Base-by-base conservation (phyloP, 2,113 vertebrate species). In the Microcebus murinus region DNA sequence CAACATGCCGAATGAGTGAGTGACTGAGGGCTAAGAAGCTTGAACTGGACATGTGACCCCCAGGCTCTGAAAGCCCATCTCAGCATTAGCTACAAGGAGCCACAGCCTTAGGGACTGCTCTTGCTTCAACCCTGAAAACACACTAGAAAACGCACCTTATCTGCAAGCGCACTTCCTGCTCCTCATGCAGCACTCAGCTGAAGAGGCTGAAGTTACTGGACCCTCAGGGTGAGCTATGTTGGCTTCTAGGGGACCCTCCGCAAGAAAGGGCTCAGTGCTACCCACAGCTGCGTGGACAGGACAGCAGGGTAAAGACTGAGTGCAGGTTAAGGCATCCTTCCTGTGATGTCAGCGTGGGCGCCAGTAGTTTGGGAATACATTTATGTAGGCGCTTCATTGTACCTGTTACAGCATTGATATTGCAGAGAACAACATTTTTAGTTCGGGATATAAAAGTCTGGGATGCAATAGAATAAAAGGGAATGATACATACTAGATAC, bases 31-130 rank as follows among this genome's bases (percentile, higher is more conserved):
- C 83, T 34, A 10, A 8, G 18, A 6, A 65, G 14, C 48, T 82
- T 36, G 42, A 61, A 14, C 39, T 23, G 7, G 23, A 42, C 6
- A 0, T 0, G 6, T 2, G 20, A 45, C 0, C 1, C 25, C 39
- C 4, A 3, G 20, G 31, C 18, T 34, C 68, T 12, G 29, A 55
- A 63, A 65, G 45, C 42, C 48, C 59, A 55, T 29, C 29, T 39
- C 18, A 8, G 34, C 8, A 21, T 6, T 9, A 10, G 39, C 11
- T 15, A 29, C 67, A 65, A 63, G 50, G 8, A 82, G 36, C 52
- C 45, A 4, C 4, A 18, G 34, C 27, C 52, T 34, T 27, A 1
- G 11, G 17, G 21, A 11, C 4, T 18, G 61, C 2, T 18, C 45
- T 73, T 23, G 2, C 29, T 52, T 83, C 67, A 8, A 12, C 50